phyloP scores from a whole-genome alignment of 2,113 vertebrate genomes.

The Scomber scombrus region DNA sequence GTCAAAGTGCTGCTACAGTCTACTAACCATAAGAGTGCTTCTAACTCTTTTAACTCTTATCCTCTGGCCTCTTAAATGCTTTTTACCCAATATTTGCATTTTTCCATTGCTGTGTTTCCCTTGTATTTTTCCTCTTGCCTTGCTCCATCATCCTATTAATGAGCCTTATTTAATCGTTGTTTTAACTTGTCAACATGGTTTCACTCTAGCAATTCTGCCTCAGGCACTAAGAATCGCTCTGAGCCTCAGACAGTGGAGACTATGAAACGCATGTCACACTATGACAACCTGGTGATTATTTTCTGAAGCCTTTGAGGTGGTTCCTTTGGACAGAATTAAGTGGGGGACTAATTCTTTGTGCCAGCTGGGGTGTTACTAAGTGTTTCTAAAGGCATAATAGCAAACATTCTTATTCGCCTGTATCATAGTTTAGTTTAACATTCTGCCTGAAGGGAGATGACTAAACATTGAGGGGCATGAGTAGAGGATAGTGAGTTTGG shows the following conservation, averaged over 20 bases:
- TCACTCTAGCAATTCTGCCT: constrained; percentile 49
- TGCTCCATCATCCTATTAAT: background rate
- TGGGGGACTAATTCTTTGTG: constrained; percentile 24
- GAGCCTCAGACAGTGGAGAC: constrained; percentile 35
- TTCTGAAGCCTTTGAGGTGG: constrained; percentile 51
- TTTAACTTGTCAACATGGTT: constrained; percentile 58
- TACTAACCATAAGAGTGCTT: background rate
- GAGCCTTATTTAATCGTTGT: constrained; percentile 30
- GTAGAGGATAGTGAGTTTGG: background rate
- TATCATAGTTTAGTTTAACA: constrained; percentile 22
- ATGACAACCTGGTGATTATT: constrained; percentile 38
- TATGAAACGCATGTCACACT: constrained; percentile 30
- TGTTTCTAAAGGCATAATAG: constrained; percentile 32
- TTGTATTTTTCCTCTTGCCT: constrained; percentile 18
- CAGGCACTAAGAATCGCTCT: constrained; percentile 37
- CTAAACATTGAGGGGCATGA: too few relatives aligned
- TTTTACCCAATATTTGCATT: constrained; percentile 4
- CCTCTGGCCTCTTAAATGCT: background rate
- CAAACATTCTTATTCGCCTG: constrained; percentile 25
- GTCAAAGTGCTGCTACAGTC: background rate
- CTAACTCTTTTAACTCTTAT: background rate
- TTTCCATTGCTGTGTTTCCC: constrained; percentile 6
- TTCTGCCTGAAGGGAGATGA: too few relatives aligned
- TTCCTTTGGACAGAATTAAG: constrained; percentile 23
- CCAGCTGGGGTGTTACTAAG: constrained; percentile 24